Base-by-base conservation (phyloP, 2,888 invertebrate species). In the Sepiola atlantica region DNA sequence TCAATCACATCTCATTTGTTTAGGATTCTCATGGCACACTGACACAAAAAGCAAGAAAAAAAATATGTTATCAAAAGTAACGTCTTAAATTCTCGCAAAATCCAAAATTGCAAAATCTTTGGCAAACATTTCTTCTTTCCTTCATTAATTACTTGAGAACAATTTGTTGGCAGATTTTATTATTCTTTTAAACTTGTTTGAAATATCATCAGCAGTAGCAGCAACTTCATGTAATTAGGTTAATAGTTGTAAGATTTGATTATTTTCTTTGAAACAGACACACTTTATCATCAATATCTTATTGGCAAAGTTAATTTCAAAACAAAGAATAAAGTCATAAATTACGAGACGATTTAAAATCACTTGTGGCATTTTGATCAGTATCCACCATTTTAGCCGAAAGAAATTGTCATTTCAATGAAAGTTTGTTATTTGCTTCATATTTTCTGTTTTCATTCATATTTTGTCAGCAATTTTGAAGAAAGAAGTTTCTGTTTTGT, bases 351-450 rank as follows among this genome's bases (percentile, higher is more conserved):
- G 32, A 28, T 61, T 28, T 28, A 28, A 61, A 77, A 32, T 77
- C 77, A 77, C 77, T n/a, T 77, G 77, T 77, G n/a, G 32, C 77
- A 77, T 77, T 77, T 77, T 77, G n/a, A 77, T 77, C 77, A 77
- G 77, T 14, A 77, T 77, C n/a, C 77, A n/a, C 4, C 4, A 77
- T 77, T 77, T n/a, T n/a, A 77, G 77, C n/a, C n/a, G 32, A 32
- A 16, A n/a, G 77, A 32, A 77, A 77, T 77, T 77, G 77, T 77
- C 77, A 32, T 77, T 1, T n/a, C 16, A 77, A 77, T 77, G 77
- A 77, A 77, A 77, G n/a, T 28, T 77, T 0, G 14, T 77, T 10
- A n/a, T 77, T 77, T 77, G 77, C 14, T 32, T 2, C 16, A 16
- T n/a, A 0, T 77, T 77, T 14, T 16, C 16, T 77, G 16, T 77